Evolutionary conservation across 2,888 invertebrate species (phyloP), one percentile per base, ranked within the genome.

Genomic region (Erebia ligea): DNA sequence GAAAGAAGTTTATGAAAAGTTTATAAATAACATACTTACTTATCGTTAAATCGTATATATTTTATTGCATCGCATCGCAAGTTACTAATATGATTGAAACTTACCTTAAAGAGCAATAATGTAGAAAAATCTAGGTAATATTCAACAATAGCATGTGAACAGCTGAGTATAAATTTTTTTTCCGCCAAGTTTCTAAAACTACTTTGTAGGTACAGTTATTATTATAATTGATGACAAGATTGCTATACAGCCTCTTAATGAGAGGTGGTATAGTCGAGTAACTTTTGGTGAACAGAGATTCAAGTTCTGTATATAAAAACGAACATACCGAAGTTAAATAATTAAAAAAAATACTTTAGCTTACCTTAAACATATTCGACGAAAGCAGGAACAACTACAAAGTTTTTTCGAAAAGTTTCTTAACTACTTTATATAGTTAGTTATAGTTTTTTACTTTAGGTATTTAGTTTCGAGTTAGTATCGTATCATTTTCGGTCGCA

Each of bases 281-380:
- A 19, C 11, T 54, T 19, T 54, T 54, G 52, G 17, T 19, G 2
- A 9, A 52, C 17, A 17, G 17, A 9, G 19, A 10, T 10, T 54
- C 19, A 54, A 54, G 2, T 54, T 19, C 1, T 9, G 0, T 2
- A 25, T 10, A 6, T 15, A 13, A 57, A 5, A 13, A 57, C 13
- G 1, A 25, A 25, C 21, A 5, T 25, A 57, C 13, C 25, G 13
- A 57, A 57, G 13, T 15, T 15, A 10, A 21, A 57, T 25, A 25
- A 11, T 11, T 10, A 1, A 17, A 34, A 40, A 45, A 45, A 48
- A 62, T 21, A n/a, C 48, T 62, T 48, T 21, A 15, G 82, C 87
- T 87, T 81, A 88, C 88, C 87, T 84, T 86, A 78, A 78, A 71
- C 77, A 78, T 76, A 70, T 73, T 71, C 62, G 75, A 75, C 71